Evolutionary conservation across 2,113 vertebrate species (phyloP).

Genomic region (Haemorhous mexicanus): DNA sequence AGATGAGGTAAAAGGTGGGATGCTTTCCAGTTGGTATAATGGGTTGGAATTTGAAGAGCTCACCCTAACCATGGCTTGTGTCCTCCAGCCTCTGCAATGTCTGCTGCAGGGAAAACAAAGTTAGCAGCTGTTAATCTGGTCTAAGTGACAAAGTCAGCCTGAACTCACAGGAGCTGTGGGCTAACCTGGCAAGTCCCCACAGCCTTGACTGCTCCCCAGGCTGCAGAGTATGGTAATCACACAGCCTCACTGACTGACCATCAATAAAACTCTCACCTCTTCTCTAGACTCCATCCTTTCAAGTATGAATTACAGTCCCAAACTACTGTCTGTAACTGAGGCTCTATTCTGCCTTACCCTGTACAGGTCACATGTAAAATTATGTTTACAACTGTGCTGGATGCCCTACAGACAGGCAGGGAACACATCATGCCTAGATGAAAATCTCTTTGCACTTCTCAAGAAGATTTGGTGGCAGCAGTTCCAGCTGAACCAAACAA

Average conservation of each 20-base stretch:
- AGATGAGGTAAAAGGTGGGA: conserved; percentile 10
- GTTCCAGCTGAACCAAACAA: neutral
- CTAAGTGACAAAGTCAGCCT: neutral
- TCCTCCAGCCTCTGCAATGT: neutral
- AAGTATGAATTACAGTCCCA: neutral
- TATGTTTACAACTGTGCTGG: neutral
- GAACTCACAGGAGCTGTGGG: neutral
- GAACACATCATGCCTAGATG: neutral
- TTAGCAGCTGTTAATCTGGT: neutral
- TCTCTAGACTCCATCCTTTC: neutral
- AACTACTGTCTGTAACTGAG: neutral
- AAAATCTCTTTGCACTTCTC: neutral
- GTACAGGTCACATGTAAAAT: neutral
- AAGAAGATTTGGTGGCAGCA: neutral
- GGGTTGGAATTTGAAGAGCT: neutral
- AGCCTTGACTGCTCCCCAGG: neutral
- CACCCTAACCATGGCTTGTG: neutral
- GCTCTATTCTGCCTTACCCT: neutral
- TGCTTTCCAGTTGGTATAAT: neutral
- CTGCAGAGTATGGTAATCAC: neutral
- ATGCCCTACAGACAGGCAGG: neutral
- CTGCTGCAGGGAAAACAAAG: neutral
- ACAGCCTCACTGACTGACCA: neutral
- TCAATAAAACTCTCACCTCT: neutral
- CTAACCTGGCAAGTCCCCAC: neutral